Evolutionary conservation across 1,140 invertebrate species (phyloP), one percentile per base, ranked within the genome.

Genomic region (Scaptomyza graminum): DNA sequence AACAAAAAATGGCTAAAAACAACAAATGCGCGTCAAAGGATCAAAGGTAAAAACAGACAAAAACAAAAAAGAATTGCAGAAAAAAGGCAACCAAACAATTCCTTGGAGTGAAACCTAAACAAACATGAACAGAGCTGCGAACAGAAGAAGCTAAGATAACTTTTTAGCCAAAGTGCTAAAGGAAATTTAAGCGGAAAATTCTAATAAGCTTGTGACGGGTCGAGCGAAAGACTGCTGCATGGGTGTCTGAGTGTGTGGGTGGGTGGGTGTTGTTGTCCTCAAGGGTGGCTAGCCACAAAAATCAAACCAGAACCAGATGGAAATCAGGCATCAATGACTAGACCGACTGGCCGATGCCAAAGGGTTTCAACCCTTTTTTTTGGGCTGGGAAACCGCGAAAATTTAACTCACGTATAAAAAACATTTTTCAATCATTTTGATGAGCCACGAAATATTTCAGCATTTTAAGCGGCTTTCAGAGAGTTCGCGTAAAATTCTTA

Each of bases 171-270:
- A 79, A 82, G 78, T 82, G 82, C 65, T 68, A 83, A 87, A 87
- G 82, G 64, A 88, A 82, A 88, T 88, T 87, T 88, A 88, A 87
- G 82, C 82, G 82, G 83, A 87, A 87, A 87, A 87, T 87, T 88
- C 78, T 87, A 87, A 87, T 87, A 87, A 87, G 82, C 82, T 88
- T 57, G 71, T 13, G 46, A 50, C 56, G 65, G 49, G 34, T 66
- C 22, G 50, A 55, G 28, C 16, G 34, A 15, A 57, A 57, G 15
- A n/a, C 41, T 22, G 18, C 13, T 18, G 13, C 31, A 2, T 22
- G 18, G 18, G 18, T 22, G 18, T 22, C 22, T 41, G 41, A 22
- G 18, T 31, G 11, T 47, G 56, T 16, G 41, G 4, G 44, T 15
- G 44, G 44, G 44, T 50, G 47, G 5, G 47, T 28, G 16, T 9